These are phyloP conservation scores for Lasiommata megera DNA, from an alignment of 2,888 invertebrate species.

Conservation along the genomic window DNA sequence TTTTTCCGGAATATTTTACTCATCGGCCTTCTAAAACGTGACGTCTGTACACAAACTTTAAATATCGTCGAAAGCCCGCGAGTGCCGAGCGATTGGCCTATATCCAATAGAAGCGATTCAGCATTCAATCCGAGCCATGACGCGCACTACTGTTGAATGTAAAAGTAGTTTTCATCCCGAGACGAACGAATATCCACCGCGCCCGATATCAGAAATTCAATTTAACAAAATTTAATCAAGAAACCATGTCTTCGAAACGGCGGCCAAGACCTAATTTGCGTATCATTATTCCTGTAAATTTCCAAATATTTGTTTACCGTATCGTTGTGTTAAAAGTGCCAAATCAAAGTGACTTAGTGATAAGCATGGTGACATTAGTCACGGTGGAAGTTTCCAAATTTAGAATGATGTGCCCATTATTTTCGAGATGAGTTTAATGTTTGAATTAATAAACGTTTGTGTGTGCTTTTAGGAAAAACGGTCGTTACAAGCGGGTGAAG, in stretches of 20 bases:
- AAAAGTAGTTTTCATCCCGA: slow-evolving; percentile 63
- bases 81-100: slow-evolving; percentile 73
- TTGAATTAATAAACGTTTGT: slow-evolving; percentile 15
- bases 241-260: slow-evolving; percentile 67
- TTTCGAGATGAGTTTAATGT: slow-evolving; percentile 16
- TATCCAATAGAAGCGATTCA: slow-evolving; percentile 72
- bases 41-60: slow-evolving; percentile 67
- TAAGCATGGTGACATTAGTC: slow-evolving; percentile 47
- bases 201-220: slow-evolving; percentile 28
- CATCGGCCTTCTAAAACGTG: slow-evolving; percentile 55
- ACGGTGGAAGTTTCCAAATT: slow-evolving; percentile 37
- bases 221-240: slow-evolving; percentile 35
- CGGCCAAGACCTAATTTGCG: slow-evolving; percentile 73
- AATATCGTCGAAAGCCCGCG: slow-evolving; percentile 64
- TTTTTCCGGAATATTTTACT: slow-evolving; percentile 50
- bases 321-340: slow-evolving; percentile 52
- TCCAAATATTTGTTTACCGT: slow-evolving; percentile 64
- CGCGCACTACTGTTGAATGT: slow-evolving; percentile 66
- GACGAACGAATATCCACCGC: slow-evolving; percentile 52
- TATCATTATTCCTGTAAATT: slow-evolving; percentile 70
- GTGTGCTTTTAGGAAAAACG: slow-evolving; percentile 87
- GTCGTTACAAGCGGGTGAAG: slow-evolving; percentile 90
- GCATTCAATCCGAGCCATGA: slow-evolving; percentile 64
- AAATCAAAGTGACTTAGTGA: slow-evolving; percentile 50
- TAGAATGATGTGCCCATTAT: slow-evolving; percentile 15